Base-by-base conservation (phyloP, 2,797 vertebrate species). In the Poecilia wingei region DNA sequence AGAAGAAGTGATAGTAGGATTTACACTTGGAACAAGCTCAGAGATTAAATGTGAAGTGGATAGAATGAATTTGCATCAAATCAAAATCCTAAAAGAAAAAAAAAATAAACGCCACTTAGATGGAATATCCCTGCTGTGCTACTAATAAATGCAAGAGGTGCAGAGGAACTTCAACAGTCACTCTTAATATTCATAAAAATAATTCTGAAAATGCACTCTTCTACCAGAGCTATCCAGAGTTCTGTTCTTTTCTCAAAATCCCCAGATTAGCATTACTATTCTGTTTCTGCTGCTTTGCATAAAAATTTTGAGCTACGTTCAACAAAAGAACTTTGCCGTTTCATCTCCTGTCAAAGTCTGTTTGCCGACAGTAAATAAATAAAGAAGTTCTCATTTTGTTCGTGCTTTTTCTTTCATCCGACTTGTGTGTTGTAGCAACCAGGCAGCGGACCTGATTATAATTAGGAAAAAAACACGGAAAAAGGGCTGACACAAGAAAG, bases 361-460 rank as follows among this genome's bases (percentile, higher is more conserved):
- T 88, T 87, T 88, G 86, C 90, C 87, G 89, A 88, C 86, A 91
- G 88, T 91, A 94, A 93, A 95, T 93, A 94, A 93, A 95, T 90
- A 92, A 93, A 84, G 0, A 86, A 90, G 87, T 77, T 81, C 91
- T 76, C 82, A 61, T 90, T 93, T 89, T 93, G 90, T 92, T 95
- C 86, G 87, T 86, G 51, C 39, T 64, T 72, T 88, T 87, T 81
- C 90, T 95, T 96, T 95, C 92, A 94, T 95, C 95, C 91, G 87
- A 87, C 89, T 92, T 83, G 77, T 80, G 83, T 88, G 88, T 91
- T 84, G 75, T 86, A 90, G 88, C 82, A 82, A 79, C 80, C 84
- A 88, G 78, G 82, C 82, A 83, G 82, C 43, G 89, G 82, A 92
- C 90, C 88, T 83, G 83, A 80, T 82, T 82, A 41, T 87, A 85